Base-by-base conservation (phyloP, 2,797 vertebrate species). In the Sebastes taczanowskii region DNA sequence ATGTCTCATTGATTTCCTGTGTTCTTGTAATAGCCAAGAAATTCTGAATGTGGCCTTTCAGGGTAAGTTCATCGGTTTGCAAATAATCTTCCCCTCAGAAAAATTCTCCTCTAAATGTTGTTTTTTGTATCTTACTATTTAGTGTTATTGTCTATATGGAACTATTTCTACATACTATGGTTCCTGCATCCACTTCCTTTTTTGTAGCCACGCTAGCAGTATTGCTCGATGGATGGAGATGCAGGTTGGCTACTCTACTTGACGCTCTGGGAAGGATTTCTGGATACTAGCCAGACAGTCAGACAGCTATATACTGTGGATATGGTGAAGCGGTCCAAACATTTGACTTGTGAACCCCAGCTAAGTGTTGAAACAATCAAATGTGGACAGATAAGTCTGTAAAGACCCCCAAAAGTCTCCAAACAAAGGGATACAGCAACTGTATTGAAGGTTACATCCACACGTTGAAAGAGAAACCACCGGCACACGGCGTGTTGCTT, bases 1-100 rank as follows among this genome's bases (percentile, higher is more conserved):
- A 88, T 85, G 84, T 85, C 88, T 86, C 77, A 89, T 89, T 89
- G 92, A 94, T 92, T 91, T 90, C 64, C 74, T 78, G 82, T 82
- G 87, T 86, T 88, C 78, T 72, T 55, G 42, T 73, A 78, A 55
- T 67, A 82, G 85, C 70, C n/a, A 27, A 78, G 10, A 30, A 83
- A 84, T 79, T 77, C 61, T 58, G 77, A 88, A 84, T 25, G 72
- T 58, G 82, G 77, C 76, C 68, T 86, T 71, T 67, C 23, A 58
- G 80, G 76, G 77, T 30, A 58, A 81, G 73, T 73, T 80, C 23
- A 73, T 75, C 35, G 20, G 2, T 84, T 86, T 79, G 77, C 80
- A 81, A 80, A 83, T 75, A 76, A 80, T 74, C 35, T 32, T 75
- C 22, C 46, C 65, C 49, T 60, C 34, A 4, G 66, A 77, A 81